Evolutionary conservation across 1,140 invertebrate species (phyloP).

Genomic region (Grapholita molesta): DNA sequence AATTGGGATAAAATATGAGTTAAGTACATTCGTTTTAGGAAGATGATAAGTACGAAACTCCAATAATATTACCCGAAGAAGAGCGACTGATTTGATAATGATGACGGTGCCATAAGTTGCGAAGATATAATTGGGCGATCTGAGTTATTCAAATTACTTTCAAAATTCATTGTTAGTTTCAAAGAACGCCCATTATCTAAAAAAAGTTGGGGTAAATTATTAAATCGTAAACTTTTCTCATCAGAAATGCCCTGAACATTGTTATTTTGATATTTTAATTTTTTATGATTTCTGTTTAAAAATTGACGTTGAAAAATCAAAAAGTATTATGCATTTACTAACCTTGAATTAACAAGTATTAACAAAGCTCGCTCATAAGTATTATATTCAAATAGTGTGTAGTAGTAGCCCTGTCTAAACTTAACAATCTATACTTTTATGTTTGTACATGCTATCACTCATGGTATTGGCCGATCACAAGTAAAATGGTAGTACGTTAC

Average conservation of each 20-base stretch:
- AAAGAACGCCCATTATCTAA: conserved; percentile 12
- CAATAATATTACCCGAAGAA: conserved; percentile 20
- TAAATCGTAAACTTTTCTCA: conserved; percentile 36
- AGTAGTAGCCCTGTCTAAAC: too few relatives aligned
- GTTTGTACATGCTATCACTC: too few relatives aligned
- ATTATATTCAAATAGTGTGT: too few relatives aligned
- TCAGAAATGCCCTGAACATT: conserved; percentile 26
- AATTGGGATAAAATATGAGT: too few relatives aligned
- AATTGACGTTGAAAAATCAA: background rate
- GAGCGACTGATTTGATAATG: background rate
- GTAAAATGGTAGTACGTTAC: too few relatives aligned
- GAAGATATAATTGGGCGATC: conserved; percentile 14
- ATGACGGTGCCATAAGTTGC: conserved; percentile 13
- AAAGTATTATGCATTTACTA: background rate
- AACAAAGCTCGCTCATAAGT: too few relatives aligned
- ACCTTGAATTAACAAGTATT: too few relatives aligned
- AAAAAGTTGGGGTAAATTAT: conserved; percentile 31
- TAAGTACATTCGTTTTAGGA: too few relatives aligned
- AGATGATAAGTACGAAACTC: background rate
- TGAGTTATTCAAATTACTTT: conserved; percentile 16
- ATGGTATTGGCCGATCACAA: too few relatives aligned
- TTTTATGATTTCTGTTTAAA: conserved; percentile 10
- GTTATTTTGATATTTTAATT: conserved; percentile 25
- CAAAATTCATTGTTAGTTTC: conserved; percentile 16
- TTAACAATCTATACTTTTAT: too few relatives aligned